Evolutionary conservation across 2,888 invertebrate genomes (phyloP).

Genomic region (Harpalus rufipes): DNA sequence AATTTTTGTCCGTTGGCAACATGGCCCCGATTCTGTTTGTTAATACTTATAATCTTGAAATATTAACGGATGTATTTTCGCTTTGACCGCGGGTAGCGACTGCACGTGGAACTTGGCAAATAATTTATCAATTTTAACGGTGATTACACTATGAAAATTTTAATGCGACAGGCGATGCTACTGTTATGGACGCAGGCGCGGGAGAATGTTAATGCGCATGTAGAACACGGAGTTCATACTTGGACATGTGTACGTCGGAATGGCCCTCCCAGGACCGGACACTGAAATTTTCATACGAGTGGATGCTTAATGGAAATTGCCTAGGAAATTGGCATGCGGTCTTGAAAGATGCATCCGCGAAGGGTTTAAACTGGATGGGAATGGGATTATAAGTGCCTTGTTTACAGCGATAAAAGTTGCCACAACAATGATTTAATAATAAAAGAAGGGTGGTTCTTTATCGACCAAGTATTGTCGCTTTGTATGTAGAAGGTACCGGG

Average conservation of each 20-base stretch:
- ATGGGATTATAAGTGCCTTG: neutral
- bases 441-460: too few relatives aligned
- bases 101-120: slow-evolving; percentile 58
- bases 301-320: neutral
- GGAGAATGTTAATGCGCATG: slow-evolving; percentile 39
- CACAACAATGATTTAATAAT: neutral
- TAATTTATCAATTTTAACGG: slow-evolving; percentile 67
- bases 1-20: slow-evolving; percentile 33
- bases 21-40: slow-evolving; percentile 9
- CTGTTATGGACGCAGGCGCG: slow-evolving; percentile 1
- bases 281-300: slow-evolving; percentile 24
- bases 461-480: too few relatives aligned
- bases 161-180: slow-evolving; percentile 43
- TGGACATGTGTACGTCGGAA: slow-evolving; percentile 54
- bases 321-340: neutral
- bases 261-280: slow-evolving; percentile 29
- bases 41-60: slow-evolving; percentile 64
- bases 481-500: too few relatives aligned
- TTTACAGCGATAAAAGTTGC: neutral
- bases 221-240: slow-evolving; percentile 32
- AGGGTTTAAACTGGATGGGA: neutral
- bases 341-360: neutral
- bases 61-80: slow-evolving; percentile 63
- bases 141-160: slow-evolving; percentile 67
- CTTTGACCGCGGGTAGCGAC: slow-evolving; percentile 42